Conservation (phyloP, 1,140 invertebrate species). For the Laupala kohalensis region DNA sequence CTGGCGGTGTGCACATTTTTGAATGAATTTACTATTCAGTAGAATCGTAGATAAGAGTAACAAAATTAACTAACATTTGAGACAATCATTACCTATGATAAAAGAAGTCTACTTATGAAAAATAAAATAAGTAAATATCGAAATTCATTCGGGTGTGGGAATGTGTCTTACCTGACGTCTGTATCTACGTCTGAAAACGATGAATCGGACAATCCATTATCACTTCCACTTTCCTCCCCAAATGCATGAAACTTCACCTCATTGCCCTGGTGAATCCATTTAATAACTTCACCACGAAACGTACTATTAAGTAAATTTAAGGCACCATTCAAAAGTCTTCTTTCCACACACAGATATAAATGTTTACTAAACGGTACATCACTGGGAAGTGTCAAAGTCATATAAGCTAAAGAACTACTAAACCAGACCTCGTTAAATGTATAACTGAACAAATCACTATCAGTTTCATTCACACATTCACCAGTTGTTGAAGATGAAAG, state of each 20-base stretch:
- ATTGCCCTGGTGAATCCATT: constrained; percentile 11
- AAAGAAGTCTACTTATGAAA: too few species aligned
- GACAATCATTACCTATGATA: too few species aligned
- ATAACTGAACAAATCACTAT: neutral
- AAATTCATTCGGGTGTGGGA: too few species aligned
- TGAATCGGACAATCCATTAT: neutral
- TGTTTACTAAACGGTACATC: neutral
- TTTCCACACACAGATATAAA: constrained; percentile 4
- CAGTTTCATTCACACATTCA: constrained; percentile 1
- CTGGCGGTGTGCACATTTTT: too few species aligned
- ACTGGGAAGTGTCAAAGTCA: constrained; percentile 3
- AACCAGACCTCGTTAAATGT: neutral
- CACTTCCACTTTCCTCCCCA: neutral
- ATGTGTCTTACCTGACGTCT: too few species aligned
- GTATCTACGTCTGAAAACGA: too few species aligned
- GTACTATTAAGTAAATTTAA: neutral
- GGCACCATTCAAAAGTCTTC: neutral
- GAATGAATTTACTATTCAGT: too few species aligned
- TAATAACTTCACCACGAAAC: constrained; percentile 12
- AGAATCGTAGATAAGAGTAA: too few species aligned
- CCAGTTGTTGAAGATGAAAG: neutral
- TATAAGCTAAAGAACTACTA: neutral
- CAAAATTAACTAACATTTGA: too few species aligned
- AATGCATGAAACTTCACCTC: neutral
- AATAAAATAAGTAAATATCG: too few species aligned